Base-by-base conservation (phyloP, 1,140 invertebrate species). In the Holotrichia oblita region DNA sequence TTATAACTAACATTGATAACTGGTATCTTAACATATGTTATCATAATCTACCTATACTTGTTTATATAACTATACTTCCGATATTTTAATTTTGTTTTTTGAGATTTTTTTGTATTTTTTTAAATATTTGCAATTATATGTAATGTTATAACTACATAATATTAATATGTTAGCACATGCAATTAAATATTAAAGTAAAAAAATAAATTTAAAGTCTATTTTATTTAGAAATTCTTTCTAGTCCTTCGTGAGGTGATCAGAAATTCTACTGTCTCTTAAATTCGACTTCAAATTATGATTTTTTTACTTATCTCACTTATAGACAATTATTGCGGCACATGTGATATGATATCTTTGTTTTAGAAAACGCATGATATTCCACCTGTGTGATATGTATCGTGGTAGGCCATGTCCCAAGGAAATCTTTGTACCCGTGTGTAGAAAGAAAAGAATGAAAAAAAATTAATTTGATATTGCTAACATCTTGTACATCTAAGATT, bases 311-410 rank as follows among this genome's bases (percentile, higher is more conserved):
- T 78, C 80, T 76, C 61, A 10, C 61, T 34, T 69, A 69, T 22
- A 69, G 22, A 22, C 61, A 81, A 82, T 81, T 83, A 84, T 73
- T 84, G 82, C 82, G 83, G 83, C 83, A 84, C 83, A 64, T 81
- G 72, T 81, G 82, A 83, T 81, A 81, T 82, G 81, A 81, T 80
- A 73, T 61, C 72, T 79, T 77, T 69, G 75, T 48, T 64, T 17
- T 7, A n/a, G 12, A 55, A 34, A 55, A 55, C 14, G 14, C 14
- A 55, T 55, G 48, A 55, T 55, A 17, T 55, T 77, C 76, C 74
- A 82, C 81, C 82, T 82, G 79, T 82, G 69, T 81, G 81, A 83
- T 83, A 84, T 83, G 81, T 83, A 73, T 75, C 44, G n/a, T 42
- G 73, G 59, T 61, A 77, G 76, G 76, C 61, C 76, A 69, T 69